Evolutionary conservation across 2,113 vertebrate genomes (phyloP).

Genomic region (Mormyrus lacerda): DNA sequence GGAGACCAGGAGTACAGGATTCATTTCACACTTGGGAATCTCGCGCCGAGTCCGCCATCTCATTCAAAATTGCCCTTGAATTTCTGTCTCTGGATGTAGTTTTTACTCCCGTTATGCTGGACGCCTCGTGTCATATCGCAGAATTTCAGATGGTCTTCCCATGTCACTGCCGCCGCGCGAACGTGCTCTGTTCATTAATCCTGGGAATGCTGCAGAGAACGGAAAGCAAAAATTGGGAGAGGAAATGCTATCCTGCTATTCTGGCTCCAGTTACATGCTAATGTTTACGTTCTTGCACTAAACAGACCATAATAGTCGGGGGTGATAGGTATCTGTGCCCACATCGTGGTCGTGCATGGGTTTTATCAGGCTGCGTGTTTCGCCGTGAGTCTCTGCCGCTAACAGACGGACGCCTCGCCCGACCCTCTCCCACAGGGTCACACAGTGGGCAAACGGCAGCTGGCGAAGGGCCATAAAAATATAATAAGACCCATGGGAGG

Average conservation of each 20-base stretch:
- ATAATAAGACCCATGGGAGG: not conserved
- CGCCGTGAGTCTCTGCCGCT: not conserved
- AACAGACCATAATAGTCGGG: not conserved
- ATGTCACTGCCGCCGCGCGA: not conserved
- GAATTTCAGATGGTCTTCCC: not conserved
- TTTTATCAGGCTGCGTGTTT: not conserved
- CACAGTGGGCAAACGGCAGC: not conserved
- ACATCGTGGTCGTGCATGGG: not conserved
- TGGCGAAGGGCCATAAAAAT: not conserved
- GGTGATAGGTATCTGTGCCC: not conserved
- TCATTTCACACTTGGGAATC: constrained; percentile 8
- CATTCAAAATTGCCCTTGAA: not conserved
- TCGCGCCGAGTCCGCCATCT: not conserved
- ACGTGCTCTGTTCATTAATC: not conserved
- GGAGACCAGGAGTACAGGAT: not conserved
- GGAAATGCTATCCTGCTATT: not conserved
- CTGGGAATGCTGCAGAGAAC: not conserved
- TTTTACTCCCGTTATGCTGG: not conserved
- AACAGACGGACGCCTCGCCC: not conserved
- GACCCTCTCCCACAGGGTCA: not conserved
- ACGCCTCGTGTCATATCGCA: not conserved
- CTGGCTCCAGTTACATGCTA: too few species aligned
- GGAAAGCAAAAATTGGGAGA: not conserved
- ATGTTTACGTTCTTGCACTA: not conserved
- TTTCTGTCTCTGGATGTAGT: not conserved